A percentile compares a stretch with the other conserved stretches of the same genome.
phyloP scores from a whole-genome alignment of 2,113 vertebrate genomes.

The Spizaetus ornatus region DNA sequence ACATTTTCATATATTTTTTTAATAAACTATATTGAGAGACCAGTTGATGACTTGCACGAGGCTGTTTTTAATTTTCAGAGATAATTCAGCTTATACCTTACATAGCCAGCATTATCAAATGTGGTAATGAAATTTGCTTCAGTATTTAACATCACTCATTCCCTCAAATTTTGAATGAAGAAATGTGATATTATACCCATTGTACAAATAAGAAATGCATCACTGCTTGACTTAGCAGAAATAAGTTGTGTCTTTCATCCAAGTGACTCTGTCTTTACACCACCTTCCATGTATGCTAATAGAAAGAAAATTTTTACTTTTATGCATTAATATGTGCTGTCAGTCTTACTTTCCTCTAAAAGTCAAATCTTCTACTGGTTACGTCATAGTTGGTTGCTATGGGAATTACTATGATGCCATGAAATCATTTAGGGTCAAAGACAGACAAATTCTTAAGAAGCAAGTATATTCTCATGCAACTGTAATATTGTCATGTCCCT shows the following conservation, averaged over 20 bases:
- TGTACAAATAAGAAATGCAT: neutral
- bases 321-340: neutral
- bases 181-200: neutral
- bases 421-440: constrained; percentile 50
- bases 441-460: constrained; percentile 56
- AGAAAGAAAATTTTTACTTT: neutral
- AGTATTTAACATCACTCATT: neutral
- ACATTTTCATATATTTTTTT: neutral
- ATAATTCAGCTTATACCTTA: neutral
- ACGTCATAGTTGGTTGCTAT: neutral
- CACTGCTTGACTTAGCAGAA: neutral
- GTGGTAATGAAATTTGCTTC: neutral
- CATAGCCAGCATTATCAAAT: neutral
- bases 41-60: neutral
- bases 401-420: neutral
- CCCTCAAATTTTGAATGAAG: neutral
- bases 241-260: neutral
- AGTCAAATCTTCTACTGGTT: neutral
- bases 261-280: neutral
- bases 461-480: constrained; percentile 36
- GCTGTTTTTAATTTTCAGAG: neutral
- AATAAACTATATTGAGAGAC: neutral
- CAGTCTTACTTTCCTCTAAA: neutral
- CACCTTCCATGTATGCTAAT: neutral
- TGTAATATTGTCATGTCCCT: constrained; percentile 56